Evolutionary conservation across 2,113 vertebrate species (phyloP).

Genomic region (Meleagris gallopavo): DNA sequence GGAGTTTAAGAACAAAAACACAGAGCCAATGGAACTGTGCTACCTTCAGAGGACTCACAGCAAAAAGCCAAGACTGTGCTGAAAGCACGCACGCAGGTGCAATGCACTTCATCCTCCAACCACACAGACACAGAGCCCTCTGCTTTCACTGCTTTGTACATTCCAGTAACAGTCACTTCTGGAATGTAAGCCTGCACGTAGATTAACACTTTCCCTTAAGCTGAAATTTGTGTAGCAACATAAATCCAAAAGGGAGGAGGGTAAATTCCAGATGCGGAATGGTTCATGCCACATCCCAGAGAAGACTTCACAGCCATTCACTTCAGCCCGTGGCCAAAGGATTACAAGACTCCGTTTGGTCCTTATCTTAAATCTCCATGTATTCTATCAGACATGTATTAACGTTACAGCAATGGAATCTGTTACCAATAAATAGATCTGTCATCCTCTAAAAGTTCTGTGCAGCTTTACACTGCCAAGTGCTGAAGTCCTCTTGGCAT

Average conservation of each 20-base stretch:
- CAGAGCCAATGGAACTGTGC: neutral
- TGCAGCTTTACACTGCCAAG: conserved; percentile 19
- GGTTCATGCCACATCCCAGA: neutral
- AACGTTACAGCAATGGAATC: conserved; percentile 55
- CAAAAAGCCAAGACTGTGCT: neutral
- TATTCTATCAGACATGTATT: conserved; percentile 29
- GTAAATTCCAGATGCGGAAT: neutral
- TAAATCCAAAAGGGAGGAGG: neutral
- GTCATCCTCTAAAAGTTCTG: conserved; percentile 12
- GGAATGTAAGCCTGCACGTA: neutral
- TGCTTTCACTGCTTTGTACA: neutral
- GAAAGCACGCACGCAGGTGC: neutral
- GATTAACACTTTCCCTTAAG: neutral
- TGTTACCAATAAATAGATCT: conserved; percentile 72
- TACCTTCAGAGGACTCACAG: neutral
- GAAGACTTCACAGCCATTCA: neutral
- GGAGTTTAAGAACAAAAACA: neutral
- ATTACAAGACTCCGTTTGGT: conserved; percentile 21
- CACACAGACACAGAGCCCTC: fast-evolving
- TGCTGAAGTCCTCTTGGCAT: neutral
- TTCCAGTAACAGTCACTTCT: neutral
- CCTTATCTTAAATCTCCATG: conserved; percentile 50
- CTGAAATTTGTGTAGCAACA: neutral
- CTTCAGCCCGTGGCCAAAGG: neutral
- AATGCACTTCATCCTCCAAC: neutral